Evolutionary conservation across 64 coral and sea anemone species (phyloP), one percentile per base, ranked within the genome.

Genomic region (Dendronephthya gigantea): DNA sequence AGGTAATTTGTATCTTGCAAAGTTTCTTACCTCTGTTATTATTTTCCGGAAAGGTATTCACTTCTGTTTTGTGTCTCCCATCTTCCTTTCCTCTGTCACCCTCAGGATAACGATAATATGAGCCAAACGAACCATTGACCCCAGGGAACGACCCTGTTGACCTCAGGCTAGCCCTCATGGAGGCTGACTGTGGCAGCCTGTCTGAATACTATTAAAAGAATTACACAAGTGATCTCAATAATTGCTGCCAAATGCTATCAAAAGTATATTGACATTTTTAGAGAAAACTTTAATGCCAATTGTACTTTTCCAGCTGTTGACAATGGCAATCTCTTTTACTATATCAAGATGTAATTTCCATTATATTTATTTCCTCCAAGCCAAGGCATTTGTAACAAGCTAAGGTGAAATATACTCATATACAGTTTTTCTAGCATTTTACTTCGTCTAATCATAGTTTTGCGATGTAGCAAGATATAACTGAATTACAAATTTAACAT

Each of bases 71-170:
- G 43, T 84, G 86, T 40, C 84, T 85, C 83, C 74, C 87, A 81
- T 83, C 88, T 75, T 27, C 84, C 88, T 47, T 82, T 40, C 11
- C 81, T 72, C 56, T 59, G 72, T 23, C 49, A 30, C 70, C 40
- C 27, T 87, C 13, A 25, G 92, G 92, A 79, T 91, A 93, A 47
- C 93, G 92, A 70, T 90, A 79, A 83, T 89, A 98, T 23, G 95
- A 98, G 47, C 92, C 89, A 22, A 98, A 89, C 39, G 95, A 98
- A 35, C 92, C 86, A 84, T 49, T 93, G 40, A 87, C 94, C 29
- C 89, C 95, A n/a, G 86, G 70, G 70, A 94, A 94, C 15, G 92
- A 93, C 15, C 89, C 85, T 12, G 76, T 25, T 50, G 95, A 98
- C 22, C 92, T 89, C 14, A 92, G 68, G 68, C 95, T 98, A 35